Evolutionary conservation across 2,113 vertebrate genomes (phyloP).

Genomic region (Sinocyclocheilus maitianheensis): DNA sequence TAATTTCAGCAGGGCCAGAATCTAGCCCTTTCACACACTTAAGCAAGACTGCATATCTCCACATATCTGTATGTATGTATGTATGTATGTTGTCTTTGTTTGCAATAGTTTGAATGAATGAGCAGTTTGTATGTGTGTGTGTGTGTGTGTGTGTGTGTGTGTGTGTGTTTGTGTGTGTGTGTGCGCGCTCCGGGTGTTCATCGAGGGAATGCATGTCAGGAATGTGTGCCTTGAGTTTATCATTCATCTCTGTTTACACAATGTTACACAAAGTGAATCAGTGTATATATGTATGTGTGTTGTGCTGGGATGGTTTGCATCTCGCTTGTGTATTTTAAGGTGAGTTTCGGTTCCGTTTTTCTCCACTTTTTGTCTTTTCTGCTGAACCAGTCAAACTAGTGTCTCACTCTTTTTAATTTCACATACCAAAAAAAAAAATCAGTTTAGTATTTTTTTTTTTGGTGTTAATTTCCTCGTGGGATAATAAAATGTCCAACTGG

Average conservation of each 20-base stretch:
- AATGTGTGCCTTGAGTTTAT: conserved; percentile 63
- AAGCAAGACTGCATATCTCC: not conserved
- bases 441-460: too few species aligned
- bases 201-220: conserved; percentile 66
- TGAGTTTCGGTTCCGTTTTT: conserved; percentile 52
- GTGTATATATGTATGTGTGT: conserved; percentile 46
- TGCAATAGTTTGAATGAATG: not conserved
- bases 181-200: not conserved
- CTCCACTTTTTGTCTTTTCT: conserved; percentile 9
- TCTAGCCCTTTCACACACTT: not conserved
- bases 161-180: not conserved
- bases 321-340: conserved; percentile 22
- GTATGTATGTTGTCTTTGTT: not conserved
- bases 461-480: not conserved
- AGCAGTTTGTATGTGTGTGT: not conserved
- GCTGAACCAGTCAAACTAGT: conserved; percentile 52
- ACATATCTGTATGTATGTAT: not conserved
- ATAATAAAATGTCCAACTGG: not conserved
- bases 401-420: not conserved
- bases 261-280: conserved; percentile 48
- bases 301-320: conserved; percentile 42
- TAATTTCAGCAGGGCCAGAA: not conserved
- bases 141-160: not conserved
- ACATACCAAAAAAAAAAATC: not conserved
- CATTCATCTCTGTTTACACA: conserved; percentile 75